Evolutionary conservation across 2,888 invertebrate species (phyloP).

Genomic region (Lepas anatifera): DNA sequence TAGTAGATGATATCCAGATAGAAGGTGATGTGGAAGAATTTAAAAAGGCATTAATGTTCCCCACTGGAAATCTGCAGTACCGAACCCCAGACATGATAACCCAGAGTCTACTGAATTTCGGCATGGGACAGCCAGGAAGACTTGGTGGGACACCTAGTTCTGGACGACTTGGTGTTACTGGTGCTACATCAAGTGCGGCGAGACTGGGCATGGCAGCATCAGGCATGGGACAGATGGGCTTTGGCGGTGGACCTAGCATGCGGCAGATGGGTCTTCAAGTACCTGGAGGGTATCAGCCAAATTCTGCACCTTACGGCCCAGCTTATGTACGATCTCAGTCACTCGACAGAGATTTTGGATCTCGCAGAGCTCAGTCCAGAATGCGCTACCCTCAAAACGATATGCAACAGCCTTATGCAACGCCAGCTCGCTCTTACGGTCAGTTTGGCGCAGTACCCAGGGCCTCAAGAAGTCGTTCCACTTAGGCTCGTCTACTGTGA

Average conservation of each 20-base stretch:
- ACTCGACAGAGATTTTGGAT: neutral
- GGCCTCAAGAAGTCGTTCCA: neutral
- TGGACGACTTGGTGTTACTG: neutral
- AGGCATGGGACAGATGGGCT: too few species aligned
- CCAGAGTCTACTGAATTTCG: neutral
- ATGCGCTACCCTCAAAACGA: neutral
- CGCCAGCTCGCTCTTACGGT: neutral
- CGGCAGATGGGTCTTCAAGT: neutral
- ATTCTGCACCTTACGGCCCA: neutral
- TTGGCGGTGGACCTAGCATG: too few species aligned
- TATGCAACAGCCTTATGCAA: neutral
- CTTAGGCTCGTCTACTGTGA: too few species aligned
- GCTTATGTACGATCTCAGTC: neutral
- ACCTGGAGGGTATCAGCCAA: neutral
- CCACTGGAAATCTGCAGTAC: neutral
- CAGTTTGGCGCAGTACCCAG: neutral
- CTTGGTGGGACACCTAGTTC: neutral
- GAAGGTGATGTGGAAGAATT: neutral
- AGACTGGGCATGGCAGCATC: too few species aligned
- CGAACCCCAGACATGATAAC: neutral
- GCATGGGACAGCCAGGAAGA: neutral
- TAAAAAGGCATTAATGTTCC: neutral
- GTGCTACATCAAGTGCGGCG: too few species aligned
- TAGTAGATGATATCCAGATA: neutral
- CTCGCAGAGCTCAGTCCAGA: neutral